Conservation (phyloP, 2,888 invertebrate genomes). For the Beris morrisii region DNA sequence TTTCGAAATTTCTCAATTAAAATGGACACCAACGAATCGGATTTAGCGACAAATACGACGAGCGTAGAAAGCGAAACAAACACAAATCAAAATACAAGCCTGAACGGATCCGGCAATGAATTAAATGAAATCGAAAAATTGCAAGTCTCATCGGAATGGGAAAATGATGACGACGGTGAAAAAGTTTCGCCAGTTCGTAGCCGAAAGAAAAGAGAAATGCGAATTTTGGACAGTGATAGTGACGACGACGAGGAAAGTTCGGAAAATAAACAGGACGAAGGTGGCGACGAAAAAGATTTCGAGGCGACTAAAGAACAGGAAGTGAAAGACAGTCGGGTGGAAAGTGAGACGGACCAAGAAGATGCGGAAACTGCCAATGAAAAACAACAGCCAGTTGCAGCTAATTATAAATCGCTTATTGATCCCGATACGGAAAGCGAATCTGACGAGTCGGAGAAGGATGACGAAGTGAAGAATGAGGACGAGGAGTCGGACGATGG, state of each 20-base stretch:
- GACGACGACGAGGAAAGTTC: slow-evolving; percentile 29
- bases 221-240: slow-evolving; percentile 42
- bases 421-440: slow-evolving; percentile 40
- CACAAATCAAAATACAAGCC: background rate
- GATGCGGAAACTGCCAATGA: background rate
- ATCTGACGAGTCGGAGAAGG: slow-evolving; percentile 10
- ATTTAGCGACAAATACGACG: background rate
- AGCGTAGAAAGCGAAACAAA: background rate
- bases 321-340: background rate
- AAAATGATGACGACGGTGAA: slow-evolving; percentile 15
- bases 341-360: background rate
- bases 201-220: slow-evolving; percentile 2
- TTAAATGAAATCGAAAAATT: slow-evolving; percentile 16
- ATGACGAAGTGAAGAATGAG: background rate
- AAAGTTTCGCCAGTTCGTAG: background rate
- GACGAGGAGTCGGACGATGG: background rate
- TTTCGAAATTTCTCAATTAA: background rate
- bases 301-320: background rate
- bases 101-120: slow-evolving; percentile 1
- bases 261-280: background rate
- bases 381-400: slow-evolving; percentile 1
- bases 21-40: background rate
- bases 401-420: slow-evolving; percentile 36
- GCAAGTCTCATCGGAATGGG: slow-evolving; percentile 13
- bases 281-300: background rate